Evolutionary conservation across 2,113 vertebrate genomes (phyloP), one percentile per base, ranked within the genome.

Genomic region (Lophura nycthemera): DNA sequence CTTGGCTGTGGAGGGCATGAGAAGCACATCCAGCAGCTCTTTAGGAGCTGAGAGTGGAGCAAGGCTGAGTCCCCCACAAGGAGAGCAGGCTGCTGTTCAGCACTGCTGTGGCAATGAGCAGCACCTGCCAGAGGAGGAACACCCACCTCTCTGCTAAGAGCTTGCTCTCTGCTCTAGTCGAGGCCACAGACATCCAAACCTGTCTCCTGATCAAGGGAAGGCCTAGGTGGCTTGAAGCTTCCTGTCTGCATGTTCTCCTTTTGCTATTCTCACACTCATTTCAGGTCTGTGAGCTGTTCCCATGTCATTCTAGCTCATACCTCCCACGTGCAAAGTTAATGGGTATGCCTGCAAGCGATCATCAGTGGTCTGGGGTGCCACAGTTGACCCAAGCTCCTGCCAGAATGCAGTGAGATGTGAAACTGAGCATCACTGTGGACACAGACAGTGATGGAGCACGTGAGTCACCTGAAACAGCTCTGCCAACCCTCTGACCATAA

Each of bases 231-330:
- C 40, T 74, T 56, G 45, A 45, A 74, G 29, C 24, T 22, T 85
- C 24, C 52, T 38, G 1, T n/a, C 66, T 25, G 13, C 4, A 9
- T 18, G 13, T 54, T 47, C 29, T 64, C 36, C 61, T 20, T 38
- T 43, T 1, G 1, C 19, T 0, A 1, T 38, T 69, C 34, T 74
- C 0, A 0, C 47, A 45, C 18, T 27, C 14, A 4, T 9, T 6
- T 11, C 29, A 67, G 22, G 38, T 18, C 4, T 0, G 0, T 7
- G 25, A 56, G 54, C 56, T 24, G 40, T 61, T 19, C n/a, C 0
- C 0, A 14, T 29, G 63, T 14, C 3, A 0, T 15, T 54, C 24
- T 30, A 16, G 29, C 29, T 8, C 21, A 8, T 7, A 42, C 11
- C 8, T 64, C 17, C 59, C 22, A 13, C 0, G 0, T 13, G 19